A percentile compares a stretch with the other conserved stretches of the same genome.
These are phyloP conservation scores for Cyclura pinguis DNA, from an alignment of 2,797 vertebrate genomes.

Conservation along the genomic window DNA sequence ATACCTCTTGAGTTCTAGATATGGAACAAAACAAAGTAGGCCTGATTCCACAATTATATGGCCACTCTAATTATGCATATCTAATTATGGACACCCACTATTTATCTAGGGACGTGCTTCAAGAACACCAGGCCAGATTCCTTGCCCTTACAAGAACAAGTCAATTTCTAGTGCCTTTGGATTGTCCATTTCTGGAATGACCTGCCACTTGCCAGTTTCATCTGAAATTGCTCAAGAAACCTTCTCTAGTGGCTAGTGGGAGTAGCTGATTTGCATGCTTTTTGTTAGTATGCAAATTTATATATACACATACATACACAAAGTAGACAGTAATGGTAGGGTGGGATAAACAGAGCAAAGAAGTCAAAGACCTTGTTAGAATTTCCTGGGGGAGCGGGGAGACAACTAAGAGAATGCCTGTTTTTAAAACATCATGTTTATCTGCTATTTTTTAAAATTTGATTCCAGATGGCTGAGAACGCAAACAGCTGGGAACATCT, in stretches of 20 bases:
- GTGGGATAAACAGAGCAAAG: background rate
- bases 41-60: background rate
- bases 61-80: background rate
- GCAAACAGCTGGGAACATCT: background rate
- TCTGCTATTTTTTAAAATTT: background rate
- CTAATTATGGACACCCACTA: background rate
- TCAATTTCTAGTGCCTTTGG: background rate
- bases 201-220: background rate
- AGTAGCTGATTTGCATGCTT: background rate
- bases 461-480: background rate
- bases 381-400: background rate
- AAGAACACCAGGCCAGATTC: background rate
- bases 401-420: no score
- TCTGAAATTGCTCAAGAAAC: background rate
- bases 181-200: background rate
- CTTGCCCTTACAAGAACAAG: background rate
- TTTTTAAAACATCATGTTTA: background rate
- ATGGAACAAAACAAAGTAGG: no score
- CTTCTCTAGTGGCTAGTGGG: background rate
- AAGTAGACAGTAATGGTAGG: background rate
- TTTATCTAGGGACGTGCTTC: background rate
- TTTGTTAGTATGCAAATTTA: background rate
- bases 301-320: background rate
- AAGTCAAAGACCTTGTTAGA: background rate
- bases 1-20: background rate